Base-by-base conservation (phyloP, 2,888 invertebrate genomes). In the Trichogramma dendrolimi region DNA sequence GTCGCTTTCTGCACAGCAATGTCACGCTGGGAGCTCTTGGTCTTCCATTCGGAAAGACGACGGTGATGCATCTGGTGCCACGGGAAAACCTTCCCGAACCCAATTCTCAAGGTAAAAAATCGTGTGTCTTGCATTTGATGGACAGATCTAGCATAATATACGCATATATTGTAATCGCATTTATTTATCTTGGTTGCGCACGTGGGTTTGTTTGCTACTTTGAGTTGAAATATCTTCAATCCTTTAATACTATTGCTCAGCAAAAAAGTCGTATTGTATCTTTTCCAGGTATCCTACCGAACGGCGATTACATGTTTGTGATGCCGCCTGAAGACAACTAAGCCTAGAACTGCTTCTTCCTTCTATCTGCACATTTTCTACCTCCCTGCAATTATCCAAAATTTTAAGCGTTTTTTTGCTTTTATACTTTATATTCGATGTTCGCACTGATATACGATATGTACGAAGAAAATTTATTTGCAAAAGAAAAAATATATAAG, bases 21-120 rank as follows among this genome's bases (percentile, higher is more conserved):
- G 98, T 98, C 80, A 97, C 96, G 77, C 87, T 97, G 80, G 95
- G 95, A 80, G 98, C 98, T 75, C 87, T 99, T 77, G 96, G 96
- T 78, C 87, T 99, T 82, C 94, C 96, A 70, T 87, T 92, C 74
- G 97, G 97, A 73, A 96, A 96, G 83, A 98, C 97, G 77, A 96
- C 97, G 79, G 98, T 99, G 80, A 99, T 99, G 98, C 99, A 99
- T 85, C 89, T 99, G 78, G 98, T 99, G 81, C 96, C 98, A 73
- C 88, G 98, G 83, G 99, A 99, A 83, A 97, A 96, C 82, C 85
- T 99, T 81, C 98, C 98, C 76, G 98, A 98, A 85, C 98, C 98
- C 76, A 98, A 97, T 85, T 94, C 94, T 75, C 94, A 94, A 87
- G 94, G 94, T 94, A 81, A 76, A 58, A 46, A 40, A 10, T 46